Evolutionary conservation across 2,888 invertebrate genomes (phyloP).

Genomic region (Mechanitis mazaeus): DNA sequence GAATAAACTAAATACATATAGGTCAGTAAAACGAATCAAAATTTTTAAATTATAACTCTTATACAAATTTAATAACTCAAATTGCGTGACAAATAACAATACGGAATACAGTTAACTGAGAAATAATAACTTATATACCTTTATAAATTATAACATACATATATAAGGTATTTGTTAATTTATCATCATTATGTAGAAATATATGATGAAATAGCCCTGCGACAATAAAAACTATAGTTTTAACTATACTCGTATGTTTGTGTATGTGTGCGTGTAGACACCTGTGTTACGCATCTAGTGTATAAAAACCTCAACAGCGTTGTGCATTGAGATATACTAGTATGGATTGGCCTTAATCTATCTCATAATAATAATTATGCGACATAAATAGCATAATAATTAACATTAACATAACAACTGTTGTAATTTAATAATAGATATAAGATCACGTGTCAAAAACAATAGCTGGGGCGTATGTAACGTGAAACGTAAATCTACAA

Average conservation of each 20-base stretch:
- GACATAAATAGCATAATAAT: conserved; percentile 4
- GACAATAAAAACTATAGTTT: conserved; percentile 18
- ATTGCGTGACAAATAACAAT: no score
- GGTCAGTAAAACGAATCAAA: no score
- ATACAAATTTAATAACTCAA: no score
- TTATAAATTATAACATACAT: no score
- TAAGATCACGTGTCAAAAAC: conserved; percentile 27
- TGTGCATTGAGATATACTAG: conserved; percentile 40
- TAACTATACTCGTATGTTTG: background rate
- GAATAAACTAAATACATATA: no score
- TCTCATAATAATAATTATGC: conserved; percentile 1
- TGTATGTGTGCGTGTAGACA: conserved; percentile 43
- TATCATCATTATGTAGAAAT: no score
- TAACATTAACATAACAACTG: conserved; percentile 13
- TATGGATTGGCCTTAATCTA: conserved; percentile 39
- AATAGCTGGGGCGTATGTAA: conserved; percentile 35
- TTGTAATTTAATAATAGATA: conserved; percentile 18
- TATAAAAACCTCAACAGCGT: conserved; percentile 44
- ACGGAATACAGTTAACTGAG: no score
- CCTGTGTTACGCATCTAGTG: conserved; percentile 70
- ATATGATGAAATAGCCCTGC: no score
- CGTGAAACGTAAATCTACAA: conserved; percentile 33
- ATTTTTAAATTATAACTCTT: no score
- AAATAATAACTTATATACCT: no score
- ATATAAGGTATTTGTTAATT: no score